phyloP scores from a whole-genome alignment of 2,797 vertebrate species.

The Crypturellus tataupa region DNA sequence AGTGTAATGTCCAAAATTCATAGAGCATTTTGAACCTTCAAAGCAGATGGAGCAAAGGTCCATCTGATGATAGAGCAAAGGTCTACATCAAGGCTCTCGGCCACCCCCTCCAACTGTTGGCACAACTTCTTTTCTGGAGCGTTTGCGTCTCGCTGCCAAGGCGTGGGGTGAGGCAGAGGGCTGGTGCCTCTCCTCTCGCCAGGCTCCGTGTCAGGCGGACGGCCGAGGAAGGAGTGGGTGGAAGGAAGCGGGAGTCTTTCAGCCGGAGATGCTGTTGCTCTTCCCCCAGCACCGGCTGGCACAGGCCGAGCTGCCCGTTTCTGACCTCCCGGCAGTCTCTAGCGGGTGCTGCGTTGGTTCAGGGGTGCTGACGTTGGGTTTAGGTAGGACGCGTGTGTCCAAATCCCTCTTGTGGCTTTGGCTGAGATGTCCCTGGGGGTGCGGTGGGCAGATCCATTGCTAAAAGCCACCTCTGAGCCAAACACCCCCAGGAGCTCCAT shows the following conservation, averaged over 20 bases:
- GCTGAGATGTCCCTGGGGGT: neutral
- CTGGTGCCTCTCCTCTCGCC: neutral
- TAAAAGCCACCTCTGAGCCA: neutral
- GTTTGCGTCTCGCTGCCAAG: neutral
- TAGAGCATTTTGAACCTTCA: neutral
- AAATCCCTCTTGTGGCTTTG: neutral
- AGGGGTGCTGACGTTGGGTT: rapidly evolving
- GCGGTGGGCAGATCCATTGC: neutral
- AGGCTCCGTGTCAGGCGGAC: rapidly evolving
- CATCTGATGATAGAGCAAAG: constrained; percentile 6
- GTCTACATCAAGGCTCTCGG: neutral
- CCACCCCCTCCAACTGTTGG: neutral
- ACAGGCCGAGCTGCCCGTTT: neutral
- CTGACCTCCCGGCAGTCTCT: neutral
- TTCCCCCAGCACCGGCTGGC: neutral
- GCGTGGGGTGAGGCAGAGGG: neutral
- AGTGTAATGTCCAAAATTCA: constrained; percentile 7
- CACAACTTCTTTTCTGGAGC: neutral
- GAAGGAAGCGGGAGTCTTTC: neutral
- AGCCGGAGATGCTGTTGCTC: neutral
- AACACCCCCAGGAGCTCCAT: neutral
- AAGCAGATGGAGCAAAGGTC: constrained; percentile 26
- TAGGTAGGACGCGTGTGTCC: neutral
- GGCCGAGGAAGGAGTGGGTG: neutral
- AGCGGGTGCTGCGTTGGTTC: neutral